A percentile compares a stretch with the other conserved stretches of the same genome.
Evolutionary conservation across 1,140 invertebrate species (phyloP).

Genomic region (Muscidifurax raptorellus): DNA sequence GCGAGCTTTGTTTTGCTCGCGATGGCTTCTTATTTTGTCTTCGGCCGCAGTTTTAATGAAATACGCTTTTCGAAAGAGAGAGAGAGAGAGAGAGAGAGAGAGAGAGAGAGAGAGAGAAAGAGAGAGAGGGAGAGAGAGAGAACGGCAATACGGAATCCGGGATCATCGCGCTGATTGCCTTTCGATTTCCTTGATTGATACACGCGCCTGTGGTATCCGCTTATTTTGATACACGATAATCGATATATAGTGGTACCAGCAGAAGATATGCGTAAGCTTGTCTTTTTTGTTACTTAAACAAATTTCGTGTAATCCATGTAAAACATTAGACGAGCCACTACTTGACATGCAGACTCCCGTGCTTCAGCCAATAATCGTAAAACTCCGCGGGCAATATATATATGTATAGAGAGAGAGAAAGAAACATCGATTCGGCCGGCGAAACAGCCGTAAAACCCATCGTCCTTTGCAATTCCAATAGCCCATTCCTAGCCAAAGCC

Average conservation of each 20-base stretch:
- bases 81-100: too few relatives aligned
- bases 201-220: too few relatives aligned
- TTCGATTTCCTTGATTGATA: neutral
- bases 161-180: neutral
- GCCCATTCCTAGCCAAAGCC: neutral
- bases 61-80: neutral
- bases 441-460: neutral
- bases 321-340: neutral
- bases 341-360: slow-evolving; percentile 24
- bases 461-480: slow-evolving; percentile 1
- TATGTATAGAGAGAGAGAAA: neutral
- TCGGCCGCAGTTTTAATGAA: neutral
- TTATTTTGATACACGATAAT: too few relatives aligned
- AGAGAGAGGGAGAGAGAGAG: too few relatives aligned
- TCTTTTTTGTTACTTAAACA: slow-evolving; percentile 24
- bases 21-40: neutral
- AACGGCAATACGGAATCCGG: neutral
- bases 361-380: neutral
- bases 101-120: too few relatives aligned
- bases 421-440: too few relatives aligned
- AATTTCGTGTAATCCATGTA: neutral
- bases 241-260: neutral
- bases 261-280: neutral
- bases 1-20: neutral
- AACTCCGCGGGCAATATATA: neutral